phyloP scores from a whole-genome alignment of 53 echinoderm and acorn worm genomes.

The Astropecten irregularis region DNA sequence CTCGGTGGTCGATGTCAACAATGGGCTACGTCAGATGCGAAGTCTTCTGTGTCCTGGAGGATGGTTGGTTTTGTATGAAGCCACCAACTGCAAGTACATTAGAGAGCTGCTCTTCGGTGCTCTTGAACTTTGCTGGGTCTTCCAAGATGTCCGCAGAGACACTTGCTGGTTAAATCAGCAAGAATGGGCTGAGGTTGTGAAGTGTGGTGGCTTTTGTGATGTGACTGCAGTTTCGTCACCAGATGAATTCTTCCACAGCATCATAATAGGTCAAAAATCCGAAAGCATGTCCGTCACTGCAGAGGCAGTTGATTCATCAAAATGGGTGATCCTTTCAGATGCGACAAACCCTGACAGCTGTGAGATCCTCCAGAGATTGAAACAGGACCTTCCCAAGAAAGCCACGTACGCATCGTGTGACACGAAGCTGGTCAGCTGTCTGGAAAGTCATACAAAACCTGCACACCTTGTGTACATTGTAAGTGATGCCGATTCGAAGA shows the following conservation, averaged over 20 bases:
- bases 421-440: background rate
- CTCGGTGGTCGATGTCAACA: conserved; percentile 60
- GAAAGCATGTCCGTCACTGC: no score
- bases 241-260: conserved; percentile 79
- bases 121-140: background rate
- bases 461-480: conserved; percentile 48
- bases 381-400: no score
- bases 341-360: background rate
- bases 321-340: background rate
- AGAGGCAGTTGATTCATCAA: no score
- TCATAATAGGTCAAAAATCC: conserved; percentile 70
- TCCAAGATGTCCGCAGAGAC: no score
- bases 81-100: conserved; percentile 68
- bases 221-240: conserved; percentile 67
- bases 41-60: conserved; percentile 76
- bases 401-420: no score
- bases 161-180: conserved; percentile 42
- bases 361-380: no score
- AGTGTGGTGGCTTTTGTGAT: conserved; percentile 67
- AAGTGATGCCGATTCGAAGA: conserved; percentile 7
- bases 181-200: conserved; percentile 64
- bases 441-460: background rate
- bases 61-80: conserved; percentile 75
- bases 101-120: conserved; percentile 75
- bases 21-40: conserved; percentile 63